phyloP scores from a whole-genome alignment of 2,888 invertebrate species.

The Biston stratarius region DNA sequence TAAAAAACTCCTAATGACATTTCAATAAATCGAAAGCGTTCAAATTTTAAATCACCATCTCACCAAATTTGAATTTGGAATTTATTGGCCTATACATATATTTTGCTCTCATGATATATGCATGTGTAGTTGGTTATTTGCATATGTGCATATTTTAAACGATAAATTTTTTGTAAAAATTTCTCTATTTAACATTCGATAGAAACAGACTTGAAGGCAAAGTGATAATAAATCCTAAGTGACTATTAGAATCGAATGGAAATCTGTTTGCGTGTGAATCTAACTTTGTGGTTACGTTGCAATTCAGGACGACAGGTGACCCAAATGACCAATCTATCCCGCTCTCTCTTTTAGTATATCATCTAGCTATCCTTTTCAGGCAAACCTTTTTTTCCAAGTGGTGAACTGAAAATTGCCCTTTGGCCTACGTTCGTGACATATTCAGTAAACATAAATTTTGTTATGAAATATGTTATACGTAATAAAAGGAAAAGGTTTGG shows the following conservation, averaged over 20 bases:
- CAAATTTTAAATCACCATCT: no score
- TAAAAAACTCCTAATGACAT: no score
- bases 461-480: slow-evolving; percentile 44
- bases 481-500: slow-evolving; percentile 41
- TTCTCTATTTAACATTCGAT: neutral
- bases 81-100: no score
- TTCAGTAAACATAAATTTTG: slow-evolving; percentile 48
- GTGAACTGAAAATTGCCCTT: slow-evolving; percentile 46
- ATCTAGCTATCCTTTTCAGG: slow-evolving; percentile 36
- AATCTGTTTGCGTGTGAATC: slow-evolving; percentile 50
- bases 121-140: no score
- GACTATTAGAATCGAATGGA: slow-evolving; percentile 42
- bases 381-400: slow-evolving; percentile 42
- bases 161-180: no score
- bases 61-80: no score
- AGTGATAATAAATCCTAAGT: slow-evolving; percentile 29
- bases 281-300: slow-evolving; percentile 56
- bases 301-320: slow-evolving; percentile 64
- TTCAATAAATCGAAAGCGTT: no score
- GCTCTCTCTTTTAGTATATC: slow-evolving; percentile 29
- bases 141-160: no score
- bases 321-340: slow-evolving; percentile 49
- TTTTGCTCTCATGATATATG: no score
- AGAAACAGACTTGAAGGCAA: slow-evolving; percentile 10
- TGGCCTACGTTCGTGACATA: slow-evolving; percentile 39